Evolutionary conservation across 1,140 invertebrate species (phyloP).

Genomic region (Spodoptera frugiperda): DNA sequence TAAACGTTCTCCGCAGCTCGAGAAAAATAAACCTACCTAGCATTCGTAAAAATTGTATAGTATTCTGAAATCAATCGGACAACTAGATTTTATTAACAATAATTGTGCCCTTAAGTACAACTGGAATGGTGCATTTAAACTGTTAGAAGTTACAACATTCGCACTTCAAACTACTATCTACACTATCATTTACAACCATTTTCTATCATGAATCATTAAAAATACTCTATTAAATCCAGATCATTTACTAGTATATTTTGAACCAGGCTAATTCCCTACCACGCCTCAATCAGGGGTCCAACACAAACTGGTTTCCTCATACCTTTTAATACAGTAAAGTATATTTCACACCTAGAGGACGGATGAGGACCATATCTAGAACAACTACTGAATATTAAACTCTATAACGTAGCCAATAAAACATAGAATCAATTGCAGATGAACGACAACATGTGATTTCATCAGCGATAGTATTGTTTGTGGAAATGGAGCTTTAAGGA

Average conservation of each 20-base stretch:
- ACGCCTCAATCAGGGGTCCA: slow-evolving; percentile 18
- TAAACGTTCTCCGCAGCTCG: too few relatives aligned
- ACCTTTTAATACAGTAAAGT: slow-evolving; percentile 30
- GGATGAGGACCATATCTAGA: slow-evolving; percentile 37
- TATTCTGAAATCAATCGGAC: too few relatives aligned
- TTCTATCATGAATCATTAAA: slow-evolving; percentile 45
- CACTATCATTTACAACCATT: slow-evolving; percentile 41
- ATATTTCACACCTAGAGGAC: slow-evolving; percentile 42
- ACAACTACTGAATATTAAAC: slow-evolving; percentile 37
- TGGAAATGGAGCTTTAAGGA: slow-evolving; percentile 21
- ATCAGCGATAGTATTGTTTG: slow-evolving; percentile 6
- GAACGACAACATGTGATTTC: slow-evolving; percentile 31
- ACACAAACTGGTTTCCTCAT: slow-evolving; percentile 32
- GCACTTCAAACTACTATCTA: slow-evolving; percentile 27
- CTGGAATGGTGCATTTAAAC: slow-evolving; percentile 13
- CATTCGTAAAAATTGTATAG: too few relatives aligned
- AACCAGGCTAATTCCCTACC: slow-evolving; percentile 20
- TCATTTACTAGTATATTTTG: slow-evolving; percentile 29
- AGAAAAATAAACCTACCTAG: too few relatives aligned
- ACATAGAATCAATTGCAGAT: slow-evolving; percentile 25
- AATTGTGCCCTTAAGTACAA: slow-evolving; percentile 30
- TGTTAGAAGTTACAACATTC: slow-evolving; percentile 25
- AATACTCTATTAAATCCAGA: slow-evolving; percentile 43
- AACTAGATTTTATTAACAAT: slow-evolving; percentile 11
- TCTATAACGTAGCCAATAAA: slow-evolving; percentile 7